Base-by-base conservation (phyloP, 2,113 vertebrate genomes). In the Mus spicilegus region DNA sequence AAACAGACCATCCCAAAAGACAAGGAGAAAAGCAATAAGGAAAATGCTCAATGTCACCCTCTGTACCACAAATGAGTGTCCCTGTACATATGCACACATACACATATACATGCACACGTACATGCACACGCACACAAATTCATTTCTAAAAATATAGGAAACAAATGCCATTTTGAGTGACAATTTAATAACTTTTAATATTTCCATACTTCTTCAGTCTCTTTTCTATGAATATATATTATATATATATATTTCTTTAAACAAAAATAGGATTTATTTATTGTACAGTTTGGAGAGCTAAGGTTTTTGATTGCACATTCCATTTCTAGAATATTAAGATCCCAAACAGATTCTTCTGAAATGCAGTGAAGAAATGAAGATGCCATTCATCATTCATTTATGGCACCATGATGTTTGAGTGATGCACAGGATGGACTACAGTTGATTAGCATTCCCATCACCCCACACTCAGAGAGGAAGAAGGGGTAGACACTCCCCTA, bases 91-190 rank as follows among this genome's bases (percentile, higher is more conserved):
- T 26, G 28, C 13, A 54, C 54, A 54, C 73, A 75, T 9, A 75
- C 67, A 69, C 56, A n/a, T 33, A 7, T 36, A 12, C 11, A 6
- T 1, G 10, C 49, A 12, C 51, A 12, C 51, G 9, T 11, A 54
- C 54, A 54, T 2, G 11, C 54, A 54, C 54, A 54, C 54, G 13
- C 58, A 12, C n/a, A 39, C 36, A 9, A 26, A 69, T 17, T 91
- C 54, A 56, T 61, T 77, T 10, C 65, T 92, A 84, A 58, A 73
- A 54, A 81, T 95, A 84, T 36, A 36, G 84, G 56, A 78, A 92
- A 91, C 19, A 65, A 97, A 92, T 73, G 36, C 8, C 46, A 92
- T 90, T 42, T n/a, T 95, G 49, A 95, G 58, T 76, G 58, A 92
- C 80, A 95, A 70, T 72, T 92, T 30, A 97, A 17, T 90, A 72